Percentiles rank a stretch among this genome's conserved stretches.
phyloP scores from a whole-genome alignment of 2,888 invertebrate species.

The Apodemia duryi region DNA sequence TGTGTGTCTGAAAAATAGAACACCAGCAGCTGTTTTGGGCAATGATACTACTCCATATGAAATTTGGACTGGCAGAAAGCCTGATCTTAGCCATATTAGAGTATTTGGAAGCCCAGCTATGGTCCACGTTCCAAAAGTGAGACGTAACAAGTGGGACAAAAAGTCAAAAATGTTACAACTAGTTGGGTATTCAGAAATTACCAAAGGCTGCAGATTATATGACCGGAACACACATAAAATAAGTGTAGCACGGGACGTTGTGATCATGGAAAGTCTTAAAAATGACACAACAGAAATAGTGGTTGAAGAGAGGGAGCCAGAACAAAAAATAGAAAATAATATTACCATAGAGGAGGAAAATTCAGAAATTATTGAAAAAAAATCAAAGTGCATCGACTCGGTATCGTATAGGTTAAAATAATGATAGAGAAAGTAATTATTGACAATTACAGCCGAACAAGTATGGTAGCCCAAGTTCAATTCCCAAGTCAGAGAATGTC shows the following conservation, averaged over 20 bases:
- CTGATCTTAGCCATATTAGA: not conserved
- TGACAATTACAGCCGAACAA: too few relatives aligned
- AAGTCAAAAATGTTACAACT: conserved; percentile 2
- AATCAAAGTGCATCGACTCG: too few relatives aligned
- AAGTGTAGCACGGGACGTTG: conserved; percentile 15
- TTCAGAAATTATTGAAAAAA: conserved; percentile 2
- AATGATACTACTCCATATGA: not conserved
- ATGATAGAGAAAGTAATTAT: too few relatives aligned
- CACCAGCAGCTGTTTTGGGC: not conserved
- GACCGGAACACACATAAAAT: conserved; percentile 14
- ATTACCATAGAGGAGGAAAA: not conserved
- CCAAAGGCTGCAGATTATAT: conserved; percentile 15
- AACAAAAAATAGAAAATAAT: not conserved
- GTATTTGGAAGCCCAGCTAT: not conserved
- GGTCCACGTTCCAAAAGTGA: not conserved
- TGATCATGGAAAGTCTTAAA: conserved; percentile 6
- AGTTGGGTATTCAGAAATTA: conserved; percentile 15
- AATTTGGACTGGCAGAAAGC: not conserved
- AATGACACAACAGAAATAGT: conserved; percentile 13
- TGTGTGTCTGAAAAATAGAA: not conserved
- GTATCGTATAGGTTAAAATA: too few relatives aligned
- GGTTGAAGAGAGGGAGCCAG: conserved; percentile 17
- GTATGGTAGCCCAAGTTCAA: too few relatives aligned
- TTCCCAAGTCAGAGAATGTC: too few relatives aligned
- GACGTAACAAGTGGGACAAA: conserved; percentile 15